Evolutionary conservation across 2,888 invertebrate genomes (phyloP), one percentile per base, ranked within the genome.

Genomic region (Lydus trimaculatus): DNA sequence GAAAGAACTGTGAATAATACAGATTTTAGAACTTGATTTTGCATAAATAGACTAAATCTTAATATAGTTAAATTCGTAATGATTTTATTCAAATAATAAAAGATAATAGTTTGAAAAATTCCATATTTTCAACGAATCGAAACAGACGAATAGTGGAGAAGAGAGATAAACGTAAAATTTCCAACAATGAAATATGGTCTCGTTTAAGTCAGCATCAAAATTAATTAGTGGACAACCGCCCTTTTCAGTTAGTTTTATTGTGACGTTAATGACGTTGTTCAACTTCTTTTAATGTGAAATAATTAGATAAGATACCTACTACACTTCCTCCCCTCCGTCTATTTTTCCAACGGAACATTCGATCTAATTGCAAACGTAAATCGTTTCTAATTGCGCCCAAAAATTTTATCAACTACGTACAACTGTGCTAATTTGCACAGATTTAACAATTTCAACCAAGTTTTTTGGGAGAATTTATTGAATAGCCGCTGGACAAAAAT

Each of bases 341-440:
- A 67, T 66, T 63, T 63, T 56, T n/a, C 43, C 2, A 17, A 17
- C n/a, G n/a, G 3, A 43, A 43, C 17, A 6, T 17, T 13, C 1
- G 25, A 17, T 43, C 17, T 64, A 67, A 67, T 64, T 64, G 67
- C 28, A 67, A 64, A 67, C 61, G 61, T 64, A 64, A 67, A 67
- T 64, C 52, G 64, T 58, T 52, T 17, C 52, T 64, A 67, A 67
- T 64, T 64, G 62, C 58, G n/a, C n/a, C n/a, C n/a, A 20, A 61
- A 62, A 1, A 43, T 17, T 43, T 43, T 17, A 43, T 43, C 13
- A 13, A 43, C 7, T 17, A 17, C 17, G 1, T n/a, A n/a, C n/a
- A 43, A 1, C 39, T 2, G 7, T 3, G n/a, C n/a, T n/a, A 39
- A 15, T 15, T 39, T 13, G 15, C 17, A 8, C n/a, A 43, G 1